Evolutionary conservation across 2,113 vertebrate genomes (phyloP).

Genomic region (Proterorhinus semilunaris): DNA sequence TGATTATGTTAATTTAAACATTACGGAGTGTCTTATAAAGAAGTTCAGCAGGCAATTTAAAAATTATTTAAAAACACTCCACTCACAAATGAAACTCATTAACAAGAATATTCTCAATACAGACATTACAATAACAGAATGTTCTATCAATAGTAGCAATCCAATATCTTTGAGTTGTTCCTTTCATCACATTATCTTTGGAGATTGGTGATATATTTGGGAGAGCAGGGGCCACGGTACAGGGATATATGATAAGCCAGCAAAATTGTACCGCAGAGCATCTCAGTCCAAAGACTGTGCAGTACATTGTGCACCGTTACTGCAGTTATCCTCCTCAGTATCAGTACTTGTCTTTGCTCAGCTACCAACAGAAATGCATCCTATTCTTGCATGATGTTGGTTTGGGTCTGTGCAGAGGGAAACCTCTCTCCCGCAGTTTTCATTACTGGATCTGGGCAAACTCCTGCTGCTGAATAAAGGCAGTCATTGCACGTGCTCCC

Average conservation of each 20-base stretch:
- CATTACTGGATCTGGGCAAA: conserved; percentile 50
- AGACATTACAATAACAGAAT: too few species aligned
- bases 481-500: conserved; percentile 36
- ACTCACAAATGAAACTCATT: too few species aligned
- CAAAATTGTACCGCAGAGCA: conserved; percentile 50
- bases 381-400: conserved; percentile 14
- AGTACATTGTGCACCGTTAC: conserved; percentile 27
- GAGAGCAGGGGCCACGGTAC: conserved; percentile 18
- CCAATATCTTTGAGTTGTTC: conserved; percentile 9
- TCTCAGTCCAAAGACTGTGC: conserved; percentile 28
- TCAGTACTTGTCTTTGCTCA: not conserved
- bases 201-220: conserved; percentile 23
- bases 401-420: conserved; percentile 14
- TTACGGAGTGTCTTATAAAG: too few species aligned
- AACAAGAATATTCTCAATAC: too few species aligned
- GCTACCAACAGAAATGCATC: conserved; percentile 2
- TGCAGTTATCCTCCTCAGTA: conserved; percentile 26
- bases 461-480: conserved; percentile 34
- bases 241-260: conserved; percentile 44
- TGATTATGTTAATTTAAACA: too few species aligned
- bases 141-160: too few species aligned
- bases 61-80: too few species aligned
- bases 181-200: conserved; percentile 11
- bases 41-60: too few species aligned
- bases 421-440: conserved; percentile 52